A percentile compares a stretch with the other conserved stretches of the same genome.
Evolutionary conservation across 2,888 invertebrate species (phyloP).

Genomic region (Drosophila prolongata): DNA sequence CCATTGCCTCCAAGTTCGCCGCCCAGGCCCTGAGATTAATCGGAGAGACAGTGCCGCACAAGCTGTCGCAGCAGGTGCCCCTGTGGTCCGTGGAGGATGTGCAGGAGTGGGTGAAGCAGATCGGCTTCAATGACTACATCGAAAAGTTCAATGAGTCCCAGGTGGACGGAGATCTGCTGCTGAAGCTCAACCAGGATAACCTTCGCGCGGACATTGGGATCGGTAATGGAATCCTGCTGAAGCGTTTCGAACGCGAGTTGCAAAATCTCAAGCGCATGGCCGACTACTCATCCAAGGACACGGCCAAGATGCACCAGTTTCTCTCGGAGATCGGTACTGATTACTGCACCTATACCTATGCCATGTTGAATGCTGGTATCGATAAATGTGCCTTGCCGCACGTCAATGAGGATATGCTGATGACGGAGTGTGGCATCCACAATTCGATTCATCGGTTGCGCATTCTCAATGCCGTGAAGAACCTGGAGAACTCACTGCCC

Average conservation of each 20-base stretch:
- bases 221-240: slow-evolving; percentile 95
- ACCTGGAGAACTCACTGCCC: slow-evolving; percentile 87
- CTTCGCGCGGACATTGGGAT: slow-evolving; percentile 96
- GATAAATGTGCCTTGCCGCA: slow-evolving; percentile 94
- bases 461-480: slow-evolving; percentile 94
- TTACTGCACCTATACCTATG: slow-evolving; percentile 98
- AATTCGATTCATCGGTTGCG: slow-evolving; percentile 97
- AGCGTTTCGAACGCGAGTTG: slow-evolving; percentile 96
- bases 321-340: slow-evolving; percentile 93
- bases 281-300: slow-evolving; percentile 97
- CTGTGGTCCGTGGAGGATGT: slow-evolving; percentile 99
- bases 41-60: slow-evolving; percentile 98
- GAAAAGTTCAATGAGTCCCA: slow-evolving; percentile 94
- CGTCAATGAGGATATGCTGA: slow-evolving; percentile 95
- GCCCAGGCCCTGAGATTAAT: slow-evolving; percentile 95
- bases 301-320: slow-evolving; percentile 94
- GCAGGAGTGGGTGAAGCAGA: slow-evolving; percentile 98
- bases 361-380: slow-evolving; percentile 97
- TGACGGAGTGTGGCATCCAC: slow-evolving; percentile 94
- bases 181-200: slow-evolving; percentile 96
- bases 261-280: slow-evolving; percentile 97
- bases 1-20: slow-evolving; percentile 98
- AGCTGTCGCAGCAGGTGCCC: slow-evolving; percentile 98
- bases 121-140: slow-evolving; percentile 95
- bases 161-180: slow-evolving; percentile 97